A percentile compares a stretch with the other conserved stretches of the same genome.
phyloP scores from a whole-genome alignment of 2,797 vertebrate species.

The Chrosomus eos region DNA sequence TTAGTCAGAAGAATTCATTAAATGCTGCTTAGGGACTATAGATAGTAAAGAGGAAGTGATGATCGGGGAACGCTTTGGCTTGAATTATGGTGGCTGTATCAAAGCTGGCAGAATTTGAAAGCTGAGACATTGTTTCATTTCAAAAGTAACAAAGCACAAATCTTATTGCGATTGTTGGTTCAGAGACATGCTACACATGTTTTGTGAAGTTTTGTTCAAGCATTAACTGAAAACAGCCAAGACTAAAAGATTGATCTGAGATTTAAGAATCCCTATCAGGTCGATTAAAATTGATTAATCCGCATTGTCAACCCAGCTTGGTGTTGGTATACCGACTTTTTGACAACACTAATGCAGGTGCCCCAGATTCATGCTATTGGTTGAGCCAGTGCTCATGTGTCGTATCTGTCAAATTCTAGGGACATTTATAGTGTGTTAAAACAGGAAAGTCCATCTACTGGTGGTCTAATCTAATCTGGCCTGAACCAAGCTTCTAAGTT shows the following conservation, averaged over 20 bases:
- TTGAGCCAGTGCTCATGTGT: not conserved
- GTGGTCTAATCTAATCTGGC: conserved; percentile 5
- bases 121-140: too few relatives aligned
- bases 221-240: not conserved
- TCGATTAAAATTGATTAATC: not conserved
- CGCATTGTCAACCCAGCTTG: not conserved
- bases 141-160: too few relatives aligned
- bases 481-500: not conserved
- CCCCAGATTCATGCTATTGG: not conserved
- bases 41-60: not conserved
- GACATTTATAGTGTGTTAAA: not conserved
- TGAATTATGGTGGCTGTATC: not conserved
- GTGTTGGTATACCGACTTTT: not conserved
- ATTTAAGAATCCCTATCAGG: not conserved
- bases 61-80: not conserved
- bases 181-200: not conserved
- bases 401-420: not conserved
- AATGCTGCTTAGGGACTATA: not conserved
- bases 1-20: not conserved
- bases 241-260: not conserved
- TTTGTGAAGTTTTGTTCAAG: not conserved
- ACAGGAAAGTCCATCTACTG: not conserved
- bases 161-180: too few relatives aligned
- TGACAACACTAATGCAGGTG: not conserved
- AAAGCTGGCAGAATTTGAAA: not conserved